Conservation (phyloP, 2,888 invertebrate genomes). For the Lithophane leautieri region DNA sequence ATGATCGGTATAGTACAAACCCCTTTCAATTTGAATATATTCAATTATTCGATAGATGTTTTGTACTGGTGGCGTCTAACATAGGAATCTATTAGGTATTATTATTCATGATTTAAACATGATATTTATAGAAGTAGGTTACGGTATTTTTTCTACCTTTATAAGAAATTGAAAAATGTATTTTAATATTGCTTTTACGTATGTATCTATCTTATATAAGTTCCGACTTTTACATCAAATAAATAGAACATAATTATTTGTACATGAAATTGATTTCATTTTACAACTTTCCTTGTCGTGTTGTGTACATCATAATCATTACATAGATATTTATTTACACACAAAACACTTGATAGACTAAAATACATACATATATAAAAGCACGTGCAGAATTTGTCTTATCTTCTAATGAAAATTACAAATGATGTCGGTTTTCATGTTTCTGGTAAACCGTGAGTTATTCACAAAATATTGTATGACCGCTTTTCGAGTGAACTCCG, state of each 20-base stretch:
- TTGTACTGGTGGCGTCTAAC: conserved; percentile 2
- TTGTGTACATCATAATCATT: background rate
- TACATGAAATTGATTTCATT: background rate
- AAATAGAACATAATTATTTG: background rate
- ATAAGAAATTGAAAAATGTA: background rate
- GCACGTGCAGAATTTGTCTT: background rate
- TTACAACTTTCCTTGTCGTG: background rate
- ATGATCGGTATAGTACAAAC: conserved; percentile 43
- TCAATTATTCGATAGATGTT: conserved; percentile 36
- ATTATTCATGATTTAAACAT: background rate
- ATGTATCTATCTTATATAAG: too few relatives aligned
- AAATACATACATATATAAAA: too few relatives aligned
- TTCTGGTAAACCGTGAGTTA: background rate
- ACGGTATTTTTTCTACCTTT: background rate
- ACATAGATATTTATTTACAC: background rate
- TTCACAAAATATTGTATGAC: background rate
- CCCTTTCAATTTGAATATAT: conserved; percentile 40
- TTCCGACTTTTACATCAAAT: background rate
- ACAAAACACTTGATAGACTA: background rate
- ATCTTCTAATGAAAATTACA: background rate
- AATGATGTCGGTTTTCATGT: too few relatives aligned
- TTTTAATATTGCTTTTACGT: too few relatives aligned
- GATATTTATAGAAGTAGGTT: background rate
- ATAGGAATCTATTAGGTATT: background rate
- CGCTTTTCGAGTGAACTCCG: background rate